Conservation (phyloP, 2,888 invertebrate species). For the Mimachlamys varia region DNA sequence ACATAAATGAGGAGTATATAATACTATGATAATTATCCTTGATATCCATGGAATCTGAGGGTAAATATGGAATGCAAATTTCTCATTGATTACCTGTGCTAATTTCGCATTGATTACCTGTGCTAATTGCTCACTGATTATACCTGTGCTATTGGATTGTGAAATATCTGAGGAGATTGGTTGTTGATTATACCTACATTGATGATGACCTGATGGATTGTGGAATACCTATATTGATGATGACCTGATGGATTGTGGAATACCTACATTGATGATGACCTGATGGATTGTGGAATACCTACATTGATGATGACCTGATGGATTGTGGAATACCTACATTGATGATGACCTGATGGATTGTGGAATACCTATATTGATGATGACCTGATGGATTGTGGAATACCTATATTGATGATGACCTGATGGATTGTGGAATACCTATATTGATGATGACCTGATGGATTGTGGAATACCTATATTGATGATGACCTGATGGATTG, state of each 20-base stretch:
- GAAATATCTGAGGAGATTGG: too few relatives aligned
- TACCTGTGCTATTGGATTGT: not conserved
- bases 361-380: too few relatives aligned
- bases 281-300: not conserved
- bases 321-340: not conserved
- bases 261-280: too few relatives aligned
- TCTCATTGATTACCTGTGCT: not conserved
- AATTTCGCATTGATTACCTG: not conserved
- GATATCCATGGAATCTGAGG: not conserved
- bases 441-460: not conserved
- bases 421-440: too few relatives aligned
- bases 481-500: not conserved
- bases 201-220: too few relatives aligned
- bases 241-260: not conserved
- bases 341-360: not conserved
- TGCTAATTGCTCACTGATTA: not conserved
- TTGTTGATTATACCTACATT: too few relatives aligned
- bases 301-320: too few relatives aligned
- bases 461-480: not conserved
- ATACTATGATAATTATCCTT: too few relatives aligned
- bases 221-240: not conserved
- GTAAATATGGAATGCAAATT: too few relatives aligned
- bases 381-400: too few relatives aligned
- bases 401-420: not conserved
- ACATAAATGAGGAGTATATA: not conserved